These are phyloP conservation scores for Macrocentrus cingulum DNA, from an alignment of 1,140 invertebrate genomes.

Conservation along the genomic window DNA sequence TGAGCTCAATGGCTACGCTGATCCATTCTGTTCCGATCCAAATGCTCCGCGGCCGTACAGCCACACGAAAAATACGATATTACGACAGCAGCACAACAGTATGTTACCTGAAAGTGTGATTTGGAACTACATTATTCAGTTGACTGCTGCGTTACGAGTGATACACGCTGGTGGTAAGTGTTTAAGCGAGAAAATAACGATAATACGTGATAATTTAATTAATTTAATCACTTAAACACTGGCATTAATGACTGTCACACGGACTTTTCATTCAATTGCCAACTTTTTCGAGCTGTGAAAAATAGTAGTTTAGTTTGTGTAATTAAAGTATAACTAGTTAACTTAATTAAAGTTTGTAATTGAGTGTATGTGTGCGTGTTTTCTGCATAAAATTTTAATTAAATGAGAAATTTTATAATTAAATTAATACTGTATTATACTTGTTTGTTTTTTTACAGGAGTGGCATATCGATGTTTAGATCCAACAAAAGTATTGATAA, in stretches of 20 bases:
- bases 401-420: no score
- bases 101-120: slow-evolving; percentile 87
- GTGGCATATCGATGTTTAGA: slow-evolving; percentile 79
- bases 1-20: slow-evolving; percentile 72
- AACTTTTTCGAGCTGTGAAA: no score
- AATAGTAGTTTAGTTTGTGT: not conserved
- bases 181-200: no score
- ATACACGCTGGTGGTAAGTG: slow-evolving; percentile 79
- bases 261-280: no score
- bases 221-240: no score
- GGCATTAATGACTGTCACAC: no score
- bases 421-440: no score
- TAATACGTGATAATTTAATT: no score
- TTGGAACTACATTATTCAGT: slow-evolving; percentile 95
- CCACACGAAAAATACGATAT: slow-evolving; percentile 79
- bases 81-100: slow-evolving; percentile 69
- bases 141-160: slow-evolving; percentile 89
- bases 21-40: slow-evolving; percentile 82
- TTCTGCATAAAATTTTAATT: no score
- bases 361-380: no score
- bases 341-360: slow-evolving; percentile 3
- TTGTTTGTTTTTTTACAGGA: slow-evolving; percentile 57
- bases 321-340: not conserved
- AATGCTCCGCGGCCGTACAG: slow-evolving; percentile 80
- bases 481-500: slow-evolving; percentile 88